Percentiles rank a stretch among this genome's conserved stretches.
Evolutionary conservation across 2,888 invertebrate species (phyloP).

Genomic region (Drosophila austrosaltans): DNA sequence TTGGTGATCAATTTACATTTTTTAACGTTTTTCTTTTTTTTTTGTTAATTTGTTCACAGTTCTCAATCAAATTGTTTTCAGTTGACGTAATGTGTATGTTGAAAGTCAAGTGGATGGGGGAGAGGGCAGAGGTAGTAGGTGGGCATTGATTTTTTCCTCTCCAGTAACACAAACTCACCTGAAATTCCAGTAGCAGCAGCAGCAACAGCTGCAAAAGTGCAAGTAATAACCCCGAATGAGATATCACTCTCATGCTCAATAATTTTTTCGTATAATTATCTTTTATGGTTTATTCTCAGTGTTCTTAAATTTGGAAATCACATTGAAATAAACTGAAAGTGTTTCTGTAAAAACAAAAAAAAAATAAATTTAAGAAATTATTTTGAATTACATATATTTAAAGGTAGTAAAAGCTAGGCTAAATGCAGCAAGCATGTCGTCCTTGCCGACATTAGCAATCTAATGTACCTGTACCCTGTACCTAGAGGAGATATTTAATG

Average conservation of each 20-base stretch:
- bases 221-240: slow-evolving; percentile 61
- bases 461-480: no score
- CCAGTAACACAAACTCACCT: slow-evolving; percentile 65
- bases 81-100: slow-evolving; percentile 66
- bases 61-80: slow-evolving; percentile 62
- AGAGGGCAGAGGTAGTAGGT: neutral
- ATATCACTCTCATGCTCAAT: slow-evolving; percentile 51
- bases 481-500: no score
- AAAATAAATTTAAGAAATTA: neutral
- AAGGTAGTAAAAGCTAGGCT: neutral
- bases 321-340: slow-evolving; percentile 33
- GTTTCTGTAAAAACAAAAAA: slow-evolving; percentile 4
- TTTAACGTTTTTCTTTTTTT: slow-evolving; percentile 35
- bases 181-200: slow-evolving; percentile 63
- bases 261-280: neutral
- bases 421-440: no score
- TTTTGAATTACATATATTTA: neutral
- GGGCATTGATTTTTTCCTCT: slow-evolving; percentile 14
- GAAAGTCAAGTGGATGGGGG: slow-evolving; percentile 51
- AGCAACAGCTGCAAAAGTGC: slow-evolving; percentile 74
- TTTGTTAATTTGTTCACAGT: slow-evolving; percentile 67
- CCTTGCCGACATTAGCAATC: no score
- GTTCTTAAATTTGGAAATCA: slow-evolving; percentile 20
- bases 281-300: slow-evolving; percentile 3
- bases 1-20: slow-evolving; percentile 54